Conservation (phyloP, 2,797 vertebrate species). For the Heliangelus exortis region DNA sequence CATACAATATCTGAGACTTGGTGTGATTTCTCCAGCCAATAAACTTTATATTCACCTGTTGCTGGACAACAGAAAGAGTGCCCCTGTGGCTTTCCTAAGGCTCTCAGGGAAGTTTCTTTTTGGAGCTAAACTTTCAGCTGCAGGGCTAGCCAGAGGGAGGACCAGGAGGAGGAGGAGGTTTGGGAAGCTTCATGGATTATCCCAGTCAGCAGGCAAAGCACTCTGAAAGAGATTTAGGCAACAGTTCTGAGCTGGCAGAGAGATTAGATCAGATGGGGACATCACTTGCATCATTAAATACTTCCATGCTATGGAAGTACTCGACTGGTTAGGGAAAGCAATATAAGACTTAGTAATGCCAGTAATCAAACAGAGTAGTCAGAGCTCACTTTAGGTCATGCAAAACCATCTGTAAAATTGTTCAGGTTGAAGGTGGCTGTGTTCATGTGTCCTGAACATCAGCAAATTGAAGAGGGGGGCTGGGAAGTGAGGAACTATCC, state of each 20-base stretch:
- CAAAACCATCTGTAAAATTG: background rate
- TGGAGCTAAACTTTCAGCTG: background rate
- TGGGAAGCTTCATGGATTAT: background rate
- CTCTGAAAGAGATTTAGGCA: slow-evolving; percentile 2
- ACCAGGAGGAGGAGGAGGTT: background rate
- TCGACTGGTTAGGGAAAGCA: background rate
- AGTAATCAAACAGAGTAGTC: slow-evolving; percentile 19
- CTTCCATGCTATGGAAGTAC: background rate
- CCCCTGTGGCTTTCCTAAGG: background rate
- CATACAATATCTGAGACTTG: background rate
- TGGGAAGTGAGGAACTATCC: background rate
- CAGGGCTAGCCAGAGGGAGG: background rate
- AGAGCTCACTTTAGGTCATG: slow-evolving; percentile 2
- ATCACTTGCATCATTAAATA: background rate
- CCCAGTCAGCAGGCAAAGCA: background rate
- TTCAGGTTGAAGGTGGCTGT: background rate
- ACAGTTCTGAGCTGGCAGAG: background rate
- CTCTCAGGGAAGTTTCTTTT: background rate
- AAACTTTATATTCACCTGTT: background rate
- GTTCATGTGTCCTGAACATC: background rate
- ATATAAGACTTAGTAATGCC: background rate
- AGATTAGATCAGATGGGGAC: slow-evolving; percentile 17
- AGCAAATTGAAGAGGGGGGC: background rate
- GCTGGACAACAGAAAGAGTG: rapidly evolving
- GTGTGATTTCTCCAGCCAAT: background rate